phyloP scores from a whole-genome alignment of 1,140 invertebrate species.

The Drosophila nannoptera region DNA sequence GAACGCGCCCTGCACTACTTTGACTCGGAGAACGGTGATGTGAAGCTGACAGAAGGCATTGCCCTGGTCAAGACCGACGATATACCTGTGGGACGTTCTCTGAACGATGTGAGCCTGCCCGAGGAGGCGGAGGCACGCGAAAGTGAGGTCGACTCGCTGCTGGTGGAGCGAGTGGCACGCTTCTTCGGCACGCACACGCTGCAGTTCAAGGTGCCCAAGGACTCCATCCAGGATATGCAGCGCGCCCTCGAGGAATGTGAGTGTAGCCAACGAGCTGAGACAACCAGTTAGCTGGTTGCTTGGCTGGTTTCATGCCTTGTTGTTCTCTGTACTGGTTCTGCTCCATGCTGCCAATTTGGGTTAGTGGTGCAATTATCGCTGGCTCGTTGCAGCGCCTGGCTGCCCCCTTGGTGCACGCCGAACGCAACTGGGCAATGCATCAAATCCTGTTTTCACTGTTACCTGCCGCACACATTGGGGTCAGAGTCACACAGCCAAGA shows the following conservation, averaged over 20 bases:
- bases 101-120: conserved; percentile 81
- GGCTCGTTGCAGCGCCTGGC: conserved; percentile 12
- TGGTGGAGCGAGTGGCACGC: conserved; percentile 85
- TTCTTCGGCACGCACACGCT: conserved; percentile 89
- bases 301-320: conserved; percentile 34
- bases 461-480: conserved; percentile 61
- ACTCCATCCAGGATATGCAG: conserved; percentile 84
- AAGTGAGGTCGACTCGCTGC: conserved; percentile 86
- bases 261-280: conserved; percentile 26
- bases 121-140: conserved; percentile 86
- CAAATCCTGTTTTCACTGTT: conserved; percentile 78
- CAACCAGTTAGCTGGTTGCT: not conserved
- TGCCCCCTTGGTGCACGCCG: not conserved
- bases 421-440: conserved; percentile 22
- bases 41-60: conserved; percentile 84
- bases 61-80: conserved; percentile 84
- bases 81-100: conserved; percentile 80
- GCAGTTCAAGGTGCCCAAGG: conserved; percentile 87
- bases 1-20: conserved; percentile 85
- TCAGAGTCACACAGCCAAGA: conserved; percentile 41
- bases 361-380: conserved; percentile 67
- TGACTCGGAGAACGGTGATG: conserved; percentile 81
- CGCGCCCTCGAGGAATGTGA: conserved; percentile 83
- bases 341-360: conserved; percentile 57
- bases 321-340: conserved; percentile 23